Evolutionary conservation across 2,113 vertebrate genomes (phyloP), one percentile per base, ranked within the genome.

Genomic region (Podiceps cristatus): DNA sequence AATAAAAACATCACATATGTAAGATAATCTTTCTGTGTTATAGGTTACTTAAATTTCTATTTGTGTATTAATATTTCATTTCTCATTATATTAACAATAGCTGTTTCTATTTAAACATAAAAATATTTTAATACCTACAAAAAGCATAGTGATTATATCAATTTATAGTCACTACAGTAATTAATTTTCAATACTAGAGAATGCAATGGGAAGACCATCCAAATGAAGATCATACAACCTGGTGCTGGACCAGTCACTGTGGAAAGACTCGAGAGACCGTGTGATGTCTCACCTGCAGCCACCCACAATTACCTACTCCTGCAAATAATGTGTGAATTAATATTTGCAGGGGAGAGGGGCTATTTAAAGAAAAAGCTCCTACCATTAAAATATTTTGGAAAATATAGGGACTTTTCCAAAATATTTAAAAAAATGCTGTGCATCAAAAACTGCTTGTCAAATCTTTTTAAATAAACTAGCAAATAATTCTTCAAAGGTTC

Each of bases 61-160:
- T 95, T 97, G 75, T 68, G n/a, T 27, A 77, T 91, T 95, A 96
- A 75, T 77, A 97, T 96, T 97, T 94, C 10, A 88, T 88, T 79
- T 93, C 33, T 95, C 56, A 50, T 64, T 89, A 85, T 71, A 94
- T 71, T 95, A 93, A 97, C 84, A 67, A 79, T 5, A 40, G 35
- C 40, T 44, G 77, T 87, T 94, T 86, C 77, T 77, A 84, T 71
- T 96, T 93, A 91, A 96, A 89, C 86, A 92, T 59, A 67, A 93
- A 92, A 93, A 55, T 84, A 94, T 64, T 49, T 91, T 67, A 81
- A 89, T 72, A 63, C 10, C 33, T 81, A 78, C 76, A 68, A 80
- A 88, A 84, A 59, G 18, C 37, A 50, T 0, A 47, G 91, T 44
- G 53, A 94, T 95, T 78, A 68, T 25, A 85, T 4, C 42, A 66